phyloP scores from a whole-genome alignment of 2,888 invertebrate species.

The Dicycla oo region DNA sequence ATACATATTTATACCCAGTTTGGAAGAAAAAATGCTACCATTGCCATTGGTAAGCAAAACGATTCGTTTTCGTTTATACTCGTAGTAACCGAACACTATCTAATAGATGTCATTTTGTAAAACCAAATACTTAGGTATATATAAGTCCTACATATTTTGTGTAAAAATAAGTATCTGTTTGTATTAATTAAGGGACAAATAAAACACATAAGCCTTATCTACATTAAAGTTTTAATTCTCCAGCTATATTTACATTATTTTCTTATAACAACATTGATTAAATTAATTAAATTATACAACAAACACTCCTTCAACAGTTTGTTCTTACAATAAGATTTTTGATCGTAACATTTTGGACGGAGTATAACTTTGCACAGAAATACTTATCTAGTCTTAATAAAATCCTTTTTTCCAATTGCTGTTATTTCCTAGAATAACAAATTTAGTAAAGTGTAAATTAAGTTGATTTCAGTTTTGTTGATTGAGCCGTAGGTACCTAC shows the following conservation, averaged over 20 bases:
- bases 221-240: constrained; percentile 62
- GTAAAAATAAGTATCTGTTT: too few relatives aligned
- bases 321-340: constrained; percentile 25
- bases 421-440: background rate
- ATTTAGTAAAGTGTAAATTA: background rate
- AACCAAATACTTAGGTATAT: too few relatives aligned
- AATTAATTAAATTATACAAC: constrained; percentile 53
- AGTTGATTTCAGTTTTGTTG: background rate
- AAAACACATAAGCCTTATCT: constrained; percentile 44
- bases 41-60: too few relatives aligned
- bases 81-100: too few relatives aligned
- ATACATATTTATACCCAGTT: too few relatives aligned
- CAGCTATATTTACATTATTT: constrained; percentile 66
- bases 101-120: too few relatives aligned
- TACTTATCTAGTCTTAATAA: background rate
- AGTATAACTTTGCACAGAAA: constrained; percentile 12
- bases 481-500: background rate
- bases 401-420: background rate
- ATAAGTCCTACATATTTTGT: too few relatives aligned
- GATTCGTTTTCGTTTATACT: too few relatives aligned
- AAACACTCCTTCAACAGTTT: constrained; percentile 36
- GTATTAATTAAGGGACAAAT: background rate
- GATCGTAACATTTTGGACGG: constrained; percentile 29
- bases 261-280: constrained; percentile 45
- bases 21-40: too few relatives aligned